A percentile compares a stretch with the other conserved stretches of the same genome.
Evolutionary conservation across 2,888 invertebrate genomes (phyloP).

Genomic region (Prosopocoilus inquinatus): DNA sequence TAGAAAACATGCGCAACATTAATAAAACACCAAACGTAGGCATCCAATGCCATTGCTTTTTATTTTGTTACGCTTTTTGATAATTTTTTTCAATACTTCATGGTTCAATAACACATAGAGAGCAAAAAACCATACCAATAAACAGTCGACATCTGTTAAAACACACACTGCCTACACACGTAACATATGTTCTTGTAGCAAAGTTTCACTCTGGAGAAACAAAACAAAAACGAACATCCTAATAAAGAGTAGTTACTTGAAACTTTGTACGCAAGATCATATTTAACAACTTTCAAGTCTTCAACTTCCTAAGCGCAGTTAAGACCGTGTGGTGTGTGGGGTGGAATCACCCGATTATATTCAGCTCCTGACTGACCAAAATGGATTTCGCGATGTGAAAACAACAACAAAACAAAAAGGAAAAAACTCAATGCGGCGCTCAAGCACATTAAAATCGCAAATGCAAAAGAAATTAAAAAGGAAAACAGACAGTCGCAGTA

Average conservation of each 20-base stretch:
- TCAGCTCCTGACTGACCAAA: constrained; percentile 20
- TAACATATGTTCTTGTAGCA: constrained; percentile 16
- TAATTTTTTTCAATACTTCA: constrained; percentile 33
- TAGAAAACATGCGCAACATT: background rate
- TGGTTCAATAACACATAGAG: constrained; percentile 36
- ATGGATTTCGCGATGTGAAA: constrained; percentile 6
- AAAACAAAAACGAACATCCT: background rate
- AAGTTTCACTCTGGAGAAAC: background rate
- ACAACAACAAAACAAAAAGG: constrained; percentile 9
- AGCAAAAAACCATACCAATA: constrained; percentile 33
- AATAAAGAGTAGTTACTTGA: constrained; percentile 1
- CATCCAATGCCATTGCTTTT: constrained; percentile 23
- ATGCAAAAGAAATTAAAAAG: too few species aligned
- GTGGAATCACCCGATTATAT: constrained; percentile 27
- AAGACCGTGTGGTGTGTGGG: constrained; percentile 24
- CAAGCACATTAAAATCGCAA: too few species aligned
- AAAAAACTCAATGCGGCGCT: constrained; percentile 15
- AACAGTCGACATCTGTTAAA: constrained; percentile 26
- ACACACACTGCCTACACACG: constrained; percentile 33
- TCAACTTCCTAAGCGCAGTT: constrained; percentile 28
- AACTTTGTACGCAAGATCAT: constrained; percentile 22
- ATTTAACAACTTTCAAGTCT: constrained; percentile 27
- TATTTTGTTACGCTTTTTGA: constrained; percentile 31
- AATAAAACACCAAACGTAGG: constrained; percentile 17
- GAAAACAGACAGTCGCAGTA: too few species aligned